Evolutionary conservation across 1,140 invertebrate genomes (phyloP).

Genomic region (Mya arenaria): DNA sequence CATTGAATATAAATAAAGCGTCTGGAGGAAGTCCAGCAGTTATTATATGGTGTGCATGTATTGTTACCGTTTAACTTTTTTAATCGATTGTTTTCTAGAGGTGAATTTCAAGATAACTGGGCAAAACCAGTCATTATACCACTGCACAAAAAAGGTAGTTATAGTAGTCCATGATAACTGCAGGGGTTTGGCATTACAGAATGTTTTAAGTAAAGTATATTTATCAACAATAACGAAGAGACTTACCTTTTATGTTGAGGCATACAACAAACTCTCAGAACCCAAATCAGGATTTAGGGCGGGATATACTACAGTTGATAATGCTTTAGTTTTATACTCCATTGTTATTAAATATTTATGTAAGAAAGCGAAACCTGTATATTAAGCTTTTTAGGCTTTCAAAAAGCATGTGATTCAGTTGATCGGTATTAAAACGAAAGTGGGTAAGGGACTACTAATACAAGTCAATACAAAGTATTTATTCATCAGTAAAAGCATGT

Average conservation of each 20-base stretch:
- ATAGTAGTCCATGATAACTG: neutral
- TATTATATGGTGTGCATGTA: neutral
- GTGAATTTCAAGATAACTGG: neutral
- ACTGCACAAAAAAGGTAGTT: neutral
- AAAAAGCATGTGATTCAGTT: neutral
- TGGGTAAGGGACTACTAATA: neutral
- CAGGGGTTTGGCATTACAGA: neutral
- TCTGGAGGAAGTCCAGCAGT: neutral
- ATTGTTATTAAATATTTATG: neutral
- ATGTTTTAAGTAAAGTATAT: neutral
- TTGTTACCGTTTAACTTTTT: neutral
- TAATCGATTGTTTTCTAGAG: neutral
- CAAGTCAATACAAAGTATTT: neutral
- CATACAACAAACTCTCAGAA: neutral
- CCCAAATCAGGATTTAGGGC: neutral
- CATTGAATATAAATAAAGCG: neutral
- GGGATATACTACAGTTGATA: neutral
- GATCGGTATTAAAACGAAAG: neutral
- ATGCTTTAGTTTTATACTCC: neutral
- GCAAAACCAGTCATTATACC: neutral
- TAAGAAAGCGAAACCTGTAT: neutral
- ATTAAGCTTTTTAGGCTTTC: neutral
- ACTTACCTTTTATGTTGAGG: neutral
- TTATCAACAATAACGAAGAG: neutral
- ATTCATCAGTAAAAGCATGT: neutral